Percentiles rank a stretch among this genome's conserved stretches.
Conservation (phyloP, 2,113 vertebrate genomes). For the Odocoileus hemionus region DNA sequence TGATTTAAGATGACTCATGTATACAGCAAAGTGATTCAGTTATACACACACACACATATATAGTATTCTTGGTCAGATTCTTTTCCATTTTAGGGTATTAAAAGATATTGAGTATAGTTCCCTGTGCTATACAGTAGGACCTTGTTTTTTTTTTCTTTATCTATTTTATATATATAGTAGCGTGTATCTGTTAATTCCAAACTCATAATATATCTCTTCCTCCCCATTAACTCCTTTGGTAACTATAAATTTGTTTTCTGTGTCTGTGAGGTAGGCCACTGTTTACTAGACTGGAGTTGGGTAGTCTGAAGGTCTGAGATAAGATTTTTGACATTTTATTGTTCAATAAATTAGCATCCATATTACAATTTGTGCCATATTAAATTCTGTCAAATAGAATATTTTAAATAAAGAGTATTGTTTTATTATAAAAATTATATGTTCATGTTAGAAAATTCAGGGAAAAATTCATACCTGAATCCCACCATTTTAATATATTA, state of each 20-base stretch:
- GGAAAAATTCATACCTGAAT: not conserved
- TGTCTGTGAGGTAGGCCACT: not conserved
- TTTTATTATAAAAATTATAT: not conserved
- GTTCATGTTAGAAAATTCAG: not conserved
- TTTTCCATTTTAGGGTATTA: not conserved
- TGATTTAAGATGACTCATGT: not conserved
- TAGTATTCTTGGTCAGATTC: not conserved
- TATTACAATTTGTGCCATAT: not conserved
- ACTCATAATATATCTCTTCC: not conserved
- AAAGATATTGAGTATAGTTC: not conserved
- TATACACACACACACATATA: not conserved
- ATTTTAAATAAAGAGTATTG: slow-evolving; percentile 9
- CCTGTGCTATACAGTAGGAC: not conserved
- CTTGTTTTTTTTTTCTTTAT: not conserved
- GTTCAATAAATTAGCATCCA: not conserved
- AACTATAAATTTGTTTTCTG: not conserved
- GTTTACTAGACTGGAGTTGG: not conserved
- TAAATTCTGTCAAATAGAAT: not conserved
- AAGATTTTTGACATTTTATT: not conserved
- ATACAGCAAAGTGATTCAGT: not conserved
- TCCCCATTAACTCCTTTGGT: not conserved
- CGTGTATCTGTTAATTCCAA: not conserved
- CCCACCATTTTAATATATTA: not conserved
- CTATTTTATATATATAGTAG: not conserved
- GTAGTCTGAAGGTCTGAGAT: not conserved